phyloP scores from a whole-genome alignment of 2,888 invertebrate genomes.

The Blastobasis adustella region DNA sequence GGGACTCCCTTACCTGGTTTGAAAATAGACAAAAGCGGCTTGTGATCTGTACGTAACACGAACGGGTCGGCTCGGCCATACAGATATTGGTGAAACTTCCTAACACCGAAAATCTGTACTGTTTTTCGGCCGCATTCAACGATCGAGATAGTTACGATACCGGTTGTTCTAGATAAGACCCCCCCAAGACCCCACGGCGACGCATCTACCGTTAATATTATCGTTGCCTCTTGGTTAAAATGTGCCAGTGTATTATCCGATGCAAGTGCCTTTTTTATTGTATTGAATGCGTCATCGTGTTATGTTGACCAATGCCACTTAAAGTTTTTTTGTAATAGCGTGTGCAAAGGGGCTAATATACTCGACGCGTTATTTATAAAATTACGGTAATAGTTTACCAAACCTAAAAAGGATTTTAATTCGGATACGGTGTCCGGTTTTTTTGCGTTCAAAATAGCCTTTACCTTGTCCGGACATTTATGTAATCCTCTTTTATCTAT shows the following conservation, averaged over 20 bases:
- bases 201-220: slow-evolving; percentile 13
- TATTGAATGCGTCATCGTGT: slow-evolving; percentile 10
- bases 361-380: slow-evolving; percentile 15
- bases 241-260: no score
- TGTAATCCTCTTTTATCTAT: slow-evolving; percentile 10
- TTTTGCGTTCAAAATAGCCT: slow-evolving; percentile 8
- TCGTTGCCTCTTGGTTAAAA: no score
- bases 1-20: slow-evolving; percentile 11
- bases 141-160: slow-evolving; percentile 14
- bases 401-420: slow-evolving; percentile 16
- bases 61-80: slow-evolving; percentile 11
- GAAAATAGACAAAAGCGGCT: slow-evolving; percentile 4
- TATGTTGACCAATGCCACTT: slow-evolving; percentile 11
- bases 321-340: slow-evolving; percentile 11
- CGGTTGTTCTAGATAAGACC: slow-evolving; percentile 14
- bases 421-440: slow-evolving; percentile 9
- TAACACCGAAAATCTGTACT: slow-evolving; percentile 10
- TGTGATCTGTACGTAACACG: slow-evolving; percentile 7
- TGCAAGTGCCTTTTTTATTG: slow-evolving; percentile 3
- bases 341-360: slow-evolving; percentile 12
- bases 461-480: slow-evolving; percentile 9
- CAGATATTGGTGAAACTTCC: slow-evolving; percentile 5
- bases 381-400: slow-evolving; percentile 17
- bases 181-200: slow-evolving; percentile 17
- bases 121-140: slow-evolving; percentile 10